Evolutionary conservation across 2,113 vertebrate species (phyloP).

Genomic region (Dendropsophus ebraccatus): DNA sequence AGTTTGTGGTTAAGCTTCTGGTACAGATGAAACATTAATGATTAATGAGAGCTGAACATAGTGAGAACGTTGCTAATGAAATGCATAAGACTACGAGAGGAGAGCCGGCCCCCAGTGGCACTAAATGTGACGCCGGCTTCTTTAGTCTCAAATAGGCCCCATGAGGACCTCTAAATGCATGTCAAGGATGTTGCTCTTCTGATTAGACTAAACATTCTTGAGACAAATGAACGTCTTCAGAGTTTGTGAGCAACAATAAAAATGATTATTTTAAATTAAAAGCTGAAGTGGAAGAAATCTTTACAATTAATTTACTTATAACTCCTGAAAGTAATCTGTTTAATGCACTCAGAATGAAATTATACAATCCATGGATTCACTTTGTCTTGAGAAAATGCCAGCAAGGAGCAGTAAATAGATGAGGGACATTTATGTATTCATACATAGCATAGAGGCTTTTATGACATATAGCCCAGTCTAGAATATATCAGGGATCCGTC

Average conservation of each 20-base stretch:
- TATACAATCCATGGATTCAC: neutral
- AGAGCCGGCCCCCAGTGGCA: constrained; percentile 1
- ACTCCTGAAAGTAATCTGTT: neutral
- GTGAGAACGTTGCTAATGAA: neutral
- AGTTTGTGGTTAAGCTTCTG: neutral
- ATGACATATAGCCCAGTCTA: neutral
- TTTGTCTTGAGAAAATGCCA: neutral
- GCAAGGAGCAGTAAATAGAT: neutral
- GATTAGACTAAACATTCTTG: constrained; percentile 8
- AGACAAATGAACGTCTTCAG: constrained; percentile 35
- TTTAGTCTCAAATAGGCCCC: neutral
- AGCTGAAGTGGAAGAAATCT: neutral
- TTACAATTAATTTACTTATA: constrained; percentile 39
- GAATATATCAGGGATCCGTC: neutral
- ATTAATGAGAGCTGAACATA: constrained; percentile 6
- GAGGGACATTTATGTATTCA: constrained; percentile 15
- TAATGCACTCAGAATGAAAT: constrained; percentile 43
- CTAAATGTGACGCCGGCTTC: constrained; percentile 1
- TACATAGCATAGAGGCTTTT: neutral
- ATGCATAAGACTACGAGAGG: neutral
- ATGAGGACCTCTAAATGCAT: constrained; percentile 21
- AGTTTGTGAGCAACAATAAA: constrained; percentile 18
- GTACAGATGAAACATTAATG: neutral
- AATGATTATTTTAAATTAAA: constrained; percentile 30
- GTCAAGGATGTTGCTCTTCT: constrained; percentile 32